Base-by-base conservation (phyloP, 2,888 invertebrate genomes). In the Argynnis bischoffii region DNA sequence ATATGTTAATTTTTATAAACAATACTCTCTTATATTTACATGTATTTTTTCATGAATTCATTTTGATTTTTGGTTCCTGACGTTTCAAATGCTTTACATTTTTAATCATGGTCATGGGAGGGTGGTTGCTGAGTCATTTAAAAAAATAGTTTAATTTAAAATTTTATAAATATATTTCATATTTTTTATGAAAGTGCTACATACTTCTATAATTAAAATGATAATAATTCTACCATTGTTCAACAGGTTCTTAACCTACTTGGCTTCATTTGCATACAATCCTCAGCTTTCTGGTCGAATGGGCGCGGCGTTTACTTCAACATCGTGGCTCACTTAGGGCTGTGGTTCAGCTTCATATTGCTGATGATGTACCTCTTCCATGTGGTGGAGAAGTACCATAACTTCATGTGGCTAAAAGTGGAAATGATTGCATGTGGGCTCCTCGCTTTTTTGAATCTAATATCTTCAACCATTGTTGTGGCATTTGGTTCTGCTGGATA, bases 401-500 rank as follows among this genome's bases (percentile, higher is more conserved):
- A 95, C 81, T 94, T 98, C 75, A 97, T 97, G 26, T 98, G 98
- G 98, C 87, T 97, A 69, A 95, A 96, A 84, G 94, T 96, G 74
- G 97, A 98, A 87, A 94, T 97, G 82, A 88, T 94, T n/a, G 96
- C 94, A 78, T 95, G 95, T 79, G 93, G 93, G 0, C 76, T 95
- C 13, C 95, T 96, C 94, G 92, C 95, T 8, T 88, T 95, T 57
- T 93, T 96, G 75, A 96, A 96, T 80, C 89, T 98, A 72, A 94
- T 97, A 60, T 96, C 96, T 0, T 94, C 97, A 0, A 94, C 95
- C 14, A 93, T 97, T 66, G 95, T 95, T 4, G 95, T 96, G 0
- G 94, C 95, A 0, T 94, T 93, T 71, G 93, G 93, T 0, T 89
- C 93, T 15, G 93, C 94, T 67, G 95, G 94, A 0, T 96, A 93